Evolutionary conservation across 2,888 invertebrate genomes (phyloP).

Genomic region (Andricus curvator): DNA sequence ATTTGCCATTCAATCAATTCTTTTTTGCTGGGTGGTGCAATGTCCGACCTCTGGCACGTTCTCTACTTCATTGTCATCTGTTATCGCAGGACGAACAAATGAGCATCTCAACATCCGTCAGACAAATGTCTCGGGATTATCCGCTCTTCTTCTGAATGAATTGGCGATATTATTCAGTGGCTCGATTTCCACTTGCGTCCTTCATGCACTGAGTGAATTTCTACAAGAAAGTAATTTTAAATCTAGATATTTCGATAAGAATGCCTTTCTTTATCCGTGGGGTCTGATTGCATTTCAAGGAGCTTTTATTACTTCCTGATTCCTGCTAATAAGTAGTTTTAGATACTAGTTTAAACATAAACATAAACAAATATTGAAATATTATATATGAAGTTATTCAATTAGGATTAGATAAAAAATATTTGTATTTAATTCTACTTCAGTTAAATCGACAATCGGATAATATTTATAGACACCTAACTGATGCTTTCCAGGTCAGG

Average conservation of each 20-base stretch:
- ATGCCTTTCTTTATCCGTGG: background rate
- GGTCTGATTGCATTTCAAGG: background rate
- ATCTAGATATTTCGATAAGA: background rate
- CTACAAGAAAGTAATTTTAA: background rate
- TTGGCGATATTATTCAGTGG: conserved; percentile 55
- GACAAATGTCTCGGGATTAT: conserved; percentile 76
- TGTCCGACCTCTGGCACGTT: conserved; percentile 61
- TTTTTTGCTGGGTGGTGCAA: background rate
- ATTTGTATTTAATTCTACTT: too few species aligned
- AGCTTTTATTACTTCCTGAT: background rate
- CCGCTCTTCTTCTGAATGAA: conserved; percentile 66
- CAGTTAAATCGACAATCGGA: too few species aligned
- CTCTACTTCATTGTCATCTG: conserved; percentile 76
- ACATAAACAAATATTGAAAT: too few species aligned
- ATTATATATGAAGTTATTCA: too few species aligned
- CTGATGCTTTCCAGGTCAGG: too few species aligned
- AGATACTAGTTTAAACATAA: too few species aligned
- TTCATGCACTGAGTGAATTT: background rate
- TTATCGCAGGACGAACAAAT: conserved; percentile 75
- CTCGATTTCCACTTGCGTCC: conserved; percentile 37
- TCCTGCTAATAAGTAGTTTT: too few species aligned
- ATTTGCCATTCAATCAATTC: too few species aligned
- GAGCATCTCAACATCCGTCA: conserved; percentile 72
- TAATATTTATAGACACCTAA: too few species aligned
- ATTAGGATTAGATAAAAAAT: too few species aligned